Percentiles rank a stretch among this genome's conserved stretches.
Evolutionary conservation across 2,113 vertebrate genomes (phyloP).

Genomic region (Plotosus lineatus): DNA sequence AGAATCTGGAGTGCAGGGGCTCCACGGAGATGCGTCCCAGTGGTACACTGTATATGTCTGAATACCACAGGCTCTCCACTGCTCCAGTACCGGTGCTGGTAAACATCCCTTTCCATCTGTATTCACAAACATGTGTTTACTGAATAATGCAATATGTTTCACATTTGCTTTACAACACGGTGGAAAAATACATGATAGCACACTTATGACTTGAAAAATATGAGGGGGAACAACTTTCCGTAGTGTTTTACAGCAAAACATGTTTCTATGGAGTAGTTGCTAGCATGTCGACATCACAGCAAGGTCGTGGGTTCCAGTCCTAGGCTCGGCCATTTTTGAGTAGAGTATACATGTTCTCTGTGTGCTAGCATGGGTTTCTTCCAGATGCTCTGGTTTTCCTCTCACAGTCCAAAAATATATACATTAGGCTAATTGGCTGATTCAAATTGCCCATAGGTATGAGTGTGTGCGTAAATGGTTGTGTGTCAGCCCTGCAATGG

Average conservation of each 20-base stretch:
- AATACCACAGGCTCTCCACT: constrained; percentile 75
- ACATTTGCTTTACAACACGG: not conserved
- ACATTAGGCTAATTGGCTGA: too few species aligned
- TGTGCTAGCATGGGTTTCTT: too few species aligned
- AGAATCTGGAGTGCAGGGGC: constrained; percentile 69
- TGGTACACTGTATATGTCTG: constrained; percentile 73
- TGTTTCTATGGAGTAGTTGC: too few species aligned
- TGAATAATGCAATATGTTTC: not conserved
- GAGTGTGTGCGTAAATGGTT: too few species aligned
- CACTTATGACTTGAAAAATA: not conserved
- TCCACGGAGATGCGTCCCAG: constrained; percentile 80
- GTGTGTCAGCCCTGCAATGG: too few species aligned
- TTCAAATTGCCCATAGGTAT: too few species aligned
- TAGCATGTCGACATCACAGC: too few species aligned
- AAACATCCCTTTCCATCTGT: constrained; percentile 81
- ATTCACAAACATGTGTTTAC: not conserved
- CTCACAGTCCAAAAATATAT: too few species aligned
- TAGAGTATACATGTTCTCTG: too few species aligned
- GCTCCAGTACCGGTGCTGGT: constrained; percentile 69
- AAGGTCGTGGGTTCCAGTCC: too few species aligned
- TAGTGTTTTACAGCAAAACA: not conserved
- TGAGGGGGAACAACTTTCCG: not conserved
- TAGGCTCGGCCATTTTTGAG: too few species aligned
- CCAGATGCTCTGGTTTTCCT: too few species aligned
- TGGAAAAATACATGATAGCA: not conserved